These are phyloP conservation scores for Neosilurus mollespiculum DNA, from an alignment of 2,797 vertebrate genomes.

Conservation along the genomic window DNA sequence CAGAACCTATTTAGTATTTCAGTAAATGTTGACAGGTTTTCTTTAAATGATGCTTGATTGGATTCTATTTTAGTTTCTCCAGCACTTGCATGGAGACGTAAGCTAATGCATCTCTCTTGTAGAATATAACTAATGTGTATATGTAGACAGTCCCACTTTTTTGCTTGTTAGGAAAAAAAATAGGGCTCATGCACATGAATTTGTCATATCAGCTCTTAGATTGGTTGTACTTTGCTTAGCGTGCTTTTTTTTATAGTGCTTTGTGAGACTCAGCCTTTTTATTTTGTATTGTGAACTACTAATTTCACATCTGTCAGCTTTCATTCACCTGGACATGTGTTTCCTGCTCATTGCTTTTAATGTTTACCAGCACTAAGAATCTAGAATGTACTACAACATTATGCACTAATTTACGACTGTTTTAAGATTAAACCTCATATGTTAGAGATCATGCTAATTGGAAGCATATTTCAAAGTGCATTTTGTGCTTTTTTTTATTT, in stretches of 20 bases:
- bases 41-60: slow-evolving; percentile 35
- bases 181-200: slow-evolving; percentile 80
- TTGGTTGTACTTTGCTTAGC: slow-evolving; percentile 56
- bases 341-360: slow-evolving; percentile 76
- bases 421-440: slow-evolving; percentile 79
- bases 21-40: slow-evolving; percentile 30
- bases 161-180: slow-evolving; percentile 54
- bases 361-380: slow-evolving; percentile 82
- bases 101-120: slow-evolving; percentile 44
- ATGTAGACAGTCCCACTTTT: slow-evolving; percentile 47
- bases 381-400: slow-evolving; percentile 84
- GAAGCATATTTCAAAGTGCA: slow-evolving; percentile 66
- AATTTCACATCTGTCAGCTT: slow-evolving; percentile 76
- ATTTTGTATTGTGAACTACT: slow-evolving; percentile 64
- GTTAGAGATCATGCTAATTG: slow-evolving; percentile 75
- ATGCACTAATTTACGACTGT: slow-evolving; percentile 82
- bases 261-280: slow-evolving; percentile 63
- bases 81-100: slow-evolving; percentile 37
- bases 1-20: slow-evolving; percentile 14
- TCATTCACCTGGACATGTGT: slow-evolving; percentile 71
- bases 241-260: slow-evolving; percentile 68
- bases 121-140: slow-evolving; percentile 54
- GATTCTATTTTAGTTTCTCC: slow-evolving; percentile 36
- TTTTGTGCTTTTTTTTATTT: slow-evolving; percentile 63
- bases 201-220: slow-evolving; percentile 65